phyloP scores from a whole-genome alignment of 2,888 invertebrate species.

The Strigamia crassipes region DNA sequence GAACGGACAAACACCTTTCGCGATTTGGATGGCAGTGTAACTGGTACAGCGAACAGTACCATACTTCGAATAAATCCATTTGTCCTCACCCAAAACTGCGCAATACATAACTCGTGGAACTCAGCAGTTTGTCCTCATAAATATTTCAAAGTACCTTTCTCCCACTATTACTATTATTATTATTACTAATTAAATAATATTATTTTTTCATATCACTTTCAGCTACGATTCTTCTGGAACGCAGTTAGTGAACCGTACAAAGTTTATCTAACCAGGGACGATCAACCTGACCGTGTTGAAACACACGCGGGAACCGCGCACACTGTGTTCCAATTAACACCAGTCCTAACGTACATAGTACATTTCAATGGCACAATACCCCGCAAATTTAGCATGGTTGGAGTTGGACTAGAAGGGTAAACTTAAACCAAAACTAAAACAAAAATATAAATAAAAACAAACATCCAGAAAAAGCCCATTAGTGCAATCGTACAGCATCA shows the following conservation, averaged over 20 bases:
- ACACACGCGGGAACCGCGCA: background rate
- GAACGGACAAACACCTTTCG: conserved; percentile 41
- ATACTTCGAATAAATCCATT: conserved; percentile 17
- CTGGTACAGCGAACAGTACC: background rate
- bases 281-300: conserved; percentile 39
- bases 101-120: background rate
- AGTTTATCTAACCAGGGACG: conserved; percentile 41
- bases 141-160: conserved; percentile 28
- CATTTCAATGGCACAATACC: conserved; percentile 45
- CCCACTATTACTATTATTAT: background rate
- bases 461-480: too few species aligned
- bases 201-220: background rate
- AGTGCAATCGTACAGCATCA: too few species aligned
- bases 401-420: conserved; percentile 46
- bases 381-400: background rate
- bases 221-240: conserved; percentile 35
- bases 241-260: background rate
- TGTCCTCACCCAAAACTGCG: conserved; percentile 10
- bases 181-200: background rate
- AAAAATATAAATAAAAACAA: too few species aligned
- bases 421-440: too few species aligned
- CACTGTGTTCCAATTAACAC: conserved; percentile 39
- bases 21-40: conserved; percentile 45
- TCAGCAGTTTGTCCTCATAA: conserved; percentile 41
- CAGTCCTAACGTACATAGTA: conserved; percentile 38